Base-by-base conservation (phyloP, 2,113 vertebrate genomes). In the Camelus dromedarius region DNA sequence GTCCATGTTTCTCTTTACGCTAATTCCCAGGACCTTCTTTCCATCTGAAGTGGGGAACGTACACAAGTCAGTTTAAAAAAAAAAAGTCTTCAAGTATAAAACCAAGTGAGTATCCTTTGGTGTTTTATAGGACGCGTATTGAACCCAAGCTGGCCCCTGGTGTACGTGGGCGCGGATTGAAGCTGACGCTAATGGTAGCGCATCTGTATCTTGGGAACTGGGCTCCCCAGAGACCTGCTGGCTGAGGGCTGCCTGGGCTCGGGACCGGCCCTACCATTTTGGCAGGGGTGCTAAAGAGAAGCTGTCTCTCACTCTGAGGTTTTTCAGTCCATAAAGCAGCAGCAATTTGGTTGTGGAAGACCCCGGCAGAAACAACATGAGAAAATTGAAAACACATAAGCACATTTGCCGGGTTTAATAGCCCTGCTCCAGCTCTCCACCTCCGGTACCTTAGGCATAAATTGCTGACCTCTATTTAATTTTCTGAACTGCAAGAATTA, bases 401-500 rank as follows among this genome's bases (percentile, higher is more conserved):
- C 96, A 93, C 96, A 89, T 96, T 97, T 96, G 81, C 85, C 0
- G 1, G 54, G 77, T 96, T 97, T 97, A 96, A 97, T 94, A 96
- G 95, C 88, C 67, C 85, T 69, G 52, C 56, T 93, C 93, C 30
- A 38, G 72, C 93, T 91, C 69, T 77, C 94, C 92, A 95, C 94
- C 96, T 98, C 96, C 46, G 85, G 95, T 93, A 95, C 93, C 96
- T 96, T 96, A 92, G 92, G 91, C 92, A 89, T 92, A 95, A 97
- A 96, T 97, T 94, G 96, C 95, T 97, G 97, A 97, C 97, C 98
- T 98, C 97, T 97, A 84, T 97, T 98, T 98, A 97, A 97, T 98
- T 98, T 97, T 97, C 96, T 96, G 95, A 97, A 97, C 97, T 96
- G 95, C 73, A 97, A 97, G 96, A 97, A 97, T 97, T 96, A 98